A percentile compares a stretch with the other conserved stretches of the same genome.
Conservation (phyloP, 2,113 vertebrate species). For the Arizona elegans region DNA sequence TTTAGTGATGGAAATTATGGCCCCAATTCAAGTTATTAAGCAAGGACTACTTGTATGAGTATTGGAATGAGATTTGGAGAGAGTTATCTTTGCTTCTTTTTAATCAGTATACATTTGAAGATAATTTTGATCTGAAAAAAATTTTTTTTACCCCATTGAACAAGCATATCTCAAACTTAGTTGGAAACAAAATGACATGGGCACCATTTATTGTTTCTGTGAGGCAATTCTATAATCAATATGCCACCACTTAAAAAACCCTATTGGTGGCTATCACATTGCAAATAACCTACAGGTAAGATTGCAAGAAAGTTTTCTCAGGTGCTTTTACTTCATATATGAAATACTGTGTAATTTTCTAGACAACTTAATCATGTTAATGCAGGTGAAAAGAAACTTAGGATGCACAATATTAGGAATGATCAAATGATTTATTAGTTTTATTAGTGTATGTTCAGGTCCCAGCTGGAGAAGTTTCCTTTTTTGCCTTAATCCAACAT, state of each 20-base stretch:
- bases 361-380: not conserved
- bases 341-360: not conserved
- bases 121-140: not conserved
- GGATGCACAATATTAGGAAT: not conserved
- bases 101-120: not conserved
- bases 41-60: not conserved
- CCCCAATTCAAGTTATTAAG: not conserved
- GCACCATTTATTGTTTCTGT: not conserved
- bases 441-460: not conserved
- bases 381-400: not conserved
- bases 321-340: not conserved
- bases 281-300: not conserved
- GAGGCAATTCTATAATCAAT: not conserved
- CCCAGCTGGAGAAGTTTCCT: not conserved
- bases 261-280: not conserved
- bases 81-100: not conserved
- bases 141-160: not conserved
- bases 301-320: not conserved
- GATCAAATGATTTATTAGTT: not conserved
- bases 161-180: not conserved
- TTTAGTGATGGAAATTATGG: not conserved
- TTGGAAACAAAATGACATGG: not conserved
- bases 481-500: not conserved
- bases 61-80: not conserved
- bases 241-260: not conserved